These are phyloP conservation scores for Antechinus flavipes DNA, from an alignment of 2,113 vertebrate species.

Conservation along the genomic window DNA sequence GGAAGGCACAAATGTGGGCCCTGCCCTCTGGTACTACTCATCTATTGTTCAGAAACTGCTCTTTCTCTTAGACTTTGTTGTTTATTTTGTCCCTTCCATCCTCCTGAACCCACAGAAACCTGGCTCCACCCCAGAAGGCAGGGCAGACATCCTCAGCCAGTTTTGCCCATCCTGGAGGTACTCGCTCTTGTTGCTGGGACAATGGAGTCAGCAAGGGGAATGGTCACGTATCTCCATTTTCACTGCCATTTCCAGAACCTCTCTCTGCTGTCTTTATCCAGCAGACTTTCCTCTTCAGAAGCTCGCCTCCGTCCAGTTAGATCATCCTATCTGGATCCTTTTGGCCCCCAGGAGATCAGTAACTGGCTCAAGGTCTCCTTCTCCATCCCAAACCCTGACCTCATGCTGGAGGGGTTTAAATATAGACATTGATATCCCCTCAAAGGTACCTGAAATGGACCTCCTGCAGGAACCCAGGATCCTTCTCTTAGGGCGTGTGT, in stretches of 20 bases:
- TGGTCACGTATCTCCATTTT: not conserved
- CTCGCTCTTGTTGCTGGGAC: not conserved
- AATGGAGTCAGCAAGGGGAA: not conserved
- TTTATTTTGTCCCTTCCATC: not conserved
- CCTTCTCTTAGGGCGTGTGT: not conserved
- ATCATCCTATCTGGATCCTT: not conserved
- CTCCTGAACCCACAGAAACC: not conserved
- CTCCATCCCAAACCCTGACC: not conserved
- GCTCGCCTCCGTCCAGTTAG: not conserved
- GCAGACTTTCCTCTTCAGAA: not conserved
- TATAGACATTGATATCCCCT: not conserved
- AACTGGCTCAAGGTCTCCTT: not conserved
- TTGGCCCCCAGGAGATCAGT: not conserved
- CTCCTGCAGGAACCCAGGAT: not conserved
- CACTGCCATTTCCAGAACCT: not conserved
- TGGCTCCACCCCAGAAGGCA: not conserved
- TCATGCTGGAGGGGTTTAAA: not conserved
- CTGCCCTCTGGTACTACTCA: not conserved
- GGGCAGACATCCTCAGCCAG: not conserved
- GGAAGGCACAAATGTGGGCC: not conserved
- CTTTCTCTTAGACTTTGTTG: not conserved
- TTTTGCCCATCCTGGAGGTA: not conserved
- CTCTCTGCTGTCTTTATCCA: not conserved
- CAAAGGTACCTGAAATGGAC: not conserved
- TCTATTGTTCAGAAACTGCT: not conserved